Evolutionary conservation across 2,888 invertebrate genomes (phyloP).

Genomic region (Tribolium freemani): DNA sequence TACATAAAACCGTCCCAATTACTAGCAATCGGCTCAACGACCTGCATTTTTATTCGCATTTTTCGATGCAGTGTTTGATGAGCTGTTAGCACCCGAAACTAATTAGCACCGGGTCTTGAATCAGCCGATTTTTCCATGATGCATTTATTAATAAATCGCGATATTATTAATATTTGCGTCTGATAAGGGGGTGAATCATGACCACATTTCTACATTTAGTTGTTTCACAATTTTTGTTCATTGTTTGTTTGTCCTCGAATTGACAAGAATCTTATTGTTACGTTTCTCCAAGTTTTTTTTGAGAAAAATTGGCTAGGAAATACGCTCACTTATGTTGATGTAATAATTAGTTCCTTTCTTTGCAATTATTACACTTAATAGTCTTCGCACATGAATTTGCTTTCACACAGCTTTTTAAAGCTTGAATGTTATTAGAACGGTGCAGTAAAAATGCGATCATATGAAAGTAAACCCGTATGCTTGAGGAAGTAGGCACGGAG

Average conservation of each 20-base stretch:
- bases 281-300: background rate
- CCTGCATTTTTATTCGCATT: background rate
- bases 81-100: constrained; percentile 30
- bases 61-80: constrained; percentile 8
- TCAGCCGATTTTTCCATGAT: constrained; percentile 38
- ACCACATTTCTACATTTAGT: background rate
- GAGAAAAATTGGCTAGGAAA: background rate
- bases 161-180: background rate
- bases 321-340: background rate
- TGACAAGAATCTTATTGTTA: background rate
- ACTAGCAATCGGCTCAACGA: background rate
- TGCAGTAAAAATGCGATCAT: background rate
- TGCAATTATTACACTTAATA: constrained; percentile 4
- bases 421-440: background rate
- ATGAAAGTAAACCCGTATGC: background rate
- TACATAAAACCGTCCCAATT: constrained; percentile 6
- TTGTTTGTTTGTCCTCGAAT: background rate
- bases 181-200: background rate
- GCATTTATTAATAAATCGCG: constrained; percentile 14
- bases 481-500: background rate
- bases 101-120: constrained; percentile 24
- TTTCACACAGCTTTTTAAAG: constrained; percentile 5
- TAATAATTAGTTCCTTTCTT: constrained; percentile 10
- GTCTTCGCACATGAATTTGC: background rate
- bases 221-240: background rate